Percentiles rank a stretch among this genome's conserved stretches.
phyloP scores from a whole-genome alignment of 2,113 vertebrate genomes.

The Nematolebias whitei region DNA sequence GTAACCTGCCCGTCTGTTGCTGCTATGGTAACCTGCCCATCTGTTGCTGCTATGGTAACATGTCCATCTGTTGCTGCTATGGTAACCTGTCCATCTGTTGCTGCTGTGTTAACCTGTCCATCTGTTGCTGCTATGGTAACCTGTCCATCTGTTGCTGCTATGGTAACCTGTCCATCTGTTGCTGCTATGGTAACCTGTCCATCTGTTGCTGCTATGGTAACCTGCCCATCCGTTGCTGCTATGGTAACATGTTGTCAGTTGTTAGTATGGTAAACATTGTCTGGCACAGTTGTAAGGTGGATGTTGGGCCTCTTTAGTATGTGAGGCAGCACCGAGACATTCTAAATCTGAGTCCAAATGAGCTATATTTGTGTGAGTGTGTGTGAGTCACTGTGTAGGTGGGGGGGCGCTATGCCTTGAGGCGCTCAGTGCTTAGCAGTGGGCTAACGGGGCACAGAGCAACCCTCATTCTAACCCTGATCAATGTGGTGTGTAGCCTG shows the following conservation, averaged over 20 bases:
- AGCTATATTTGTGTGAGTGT: conserved; percentile 52
- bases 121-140: no score
- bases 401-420: conserved; percentile 50
- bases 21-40: no score
- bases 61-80: no score
- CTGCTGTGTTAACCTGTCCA: no score
- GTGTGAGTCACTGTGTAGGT: conserved; percentile 23
- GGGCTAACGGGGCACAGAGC: conserved; percentile 67
- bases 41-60: no score
- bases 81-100: no score
- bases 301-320: conserved; percentile 54
- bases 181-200: neutral
- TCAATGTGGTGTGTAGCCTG: conserved; percentile 56
- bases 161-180: no score
- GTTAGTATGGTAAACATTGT: conserved; percentile 20
- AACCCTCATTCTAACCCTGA: conserved; percentile 66
- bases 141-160: no score
- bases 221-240: neutral
- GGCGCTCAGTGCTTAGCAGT: conserved; percentile 67
- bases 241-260: neutral
- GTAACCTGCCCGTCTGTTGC: no score
- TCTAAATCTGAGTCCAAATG: conserved; percentile 65
- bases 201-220: neutral
- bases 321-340: conserved; percentile 30
- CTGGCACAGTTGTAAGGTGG: conserved; percentile 9